Evolutionary conservation across 1,140 invertebrate genomes (phyloP), one percentile per base, ranked within the genome.

Genomic region (Hestina assimilis): DNA sequence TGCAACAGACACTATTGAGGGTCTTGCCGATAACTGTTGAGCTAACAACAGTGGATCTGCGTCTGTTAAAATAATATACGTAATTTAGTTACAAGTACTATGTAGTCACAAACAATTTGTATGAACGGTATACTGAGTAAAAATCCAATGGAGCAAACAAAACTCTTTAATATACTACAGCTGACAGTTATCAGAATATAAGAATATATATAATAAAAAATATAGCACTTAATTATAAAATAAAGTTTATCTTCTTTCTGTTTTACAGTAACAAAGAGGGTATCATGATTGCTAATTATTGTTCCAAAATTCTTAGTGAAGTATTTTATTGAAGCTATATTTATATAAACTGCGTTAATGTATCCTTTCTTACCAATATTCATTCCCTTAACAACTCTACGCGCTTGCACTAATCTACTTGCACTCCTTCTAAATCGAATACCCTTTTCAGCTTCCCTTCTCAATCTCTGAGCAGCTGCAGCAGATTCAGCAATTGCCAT

Each of bases 391-490:
- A 78, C 85, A 33, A 88, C 79, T 67, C 85, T 64, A 31, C 76
- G 57, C 6, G 85, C 85, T 72, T 87, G 82, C 19, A 88, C 61
- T 45, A 87, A 66, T 69, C 82, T 75, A 6, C 82, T 75, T 48
- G 85, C 85, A 62, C 85, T 88, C 68, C 81, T 66, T 50, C 77
- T 76, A 51, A 88, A 88, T 70, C 77, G 55, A n/a, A 88, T 79
- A 38, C 85, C 83, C 45, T 80, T 87, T 61, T 88, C 85, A 15
- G 81, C 76, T 63, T 88, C 85, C 54, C 82, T 76, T 63, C 85
- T 67, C 6, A 88, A 52, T 40, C 81, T 79, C 59, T 87, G 83
- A 19, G 75, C 72, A 6, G 85, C 75, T 19, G 85, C 82, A 28
- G 85, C 82, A 21, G 82, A 72, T 64, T 88, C 85, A 42, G 80